phyloP scores from a whole-genome alignment of 2,888 invertebrate species.

The Drosophila conformis region DNA sequence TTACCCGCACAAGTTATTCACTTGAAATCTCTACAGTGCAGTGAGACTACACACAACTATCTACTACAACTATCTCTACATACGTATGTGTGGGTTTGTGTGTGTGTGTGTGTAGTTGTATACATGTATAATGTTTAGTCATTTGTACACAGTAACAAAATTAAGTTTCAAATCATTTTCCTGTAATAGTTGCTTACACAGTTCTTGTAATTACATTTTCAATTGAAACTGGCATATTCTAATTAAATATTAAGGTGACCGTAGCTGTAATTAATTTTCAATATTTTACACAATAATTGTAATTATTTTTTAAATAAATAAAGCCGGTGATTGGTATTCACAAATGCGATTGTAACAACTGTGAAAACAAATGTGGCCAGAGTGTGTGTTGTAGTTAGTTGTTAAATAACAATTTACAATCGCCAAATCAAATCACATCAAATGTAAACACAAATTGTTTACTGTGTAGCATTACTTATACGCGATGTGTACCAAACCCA shows the following conservation, averaged over 20 bases:
- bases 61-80: slow-evolving; percentile 7
- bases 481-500: slow-evolving; percentile 60
- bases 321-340: not conserved
- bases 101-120: not conserved
- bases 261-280: not conserved
- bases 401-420: not conserved
- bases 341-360: not conserved
- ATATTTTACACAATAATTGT: not conserved
- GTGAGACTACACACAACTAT: slow-evolving; percentile 37
- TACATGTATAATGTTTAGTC: slow-evolving; percentile 10
- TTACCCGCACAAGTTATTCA: slow-evolving; percentile 82
- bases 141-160: not conserved
- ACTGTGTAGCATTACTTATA: slow-evolving; percentile 68
- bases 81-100: not conserved
- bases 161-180: not conserved
- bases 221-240: not conserved
- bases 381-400: not conserved
- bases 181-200: not conserved
- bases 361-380: not conserved
- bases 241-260: not conserved
- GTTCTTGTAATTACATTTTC: not conserved
- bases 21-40: slow-evolving; percentile 79
- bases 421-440: not conserved
- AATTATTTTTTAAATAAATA: not conserved
- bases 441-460: slow-evolving; percentile 5